Conservation (phyloP, 2,888 invertebrate species). For the Lamproptera curius region DNA sequence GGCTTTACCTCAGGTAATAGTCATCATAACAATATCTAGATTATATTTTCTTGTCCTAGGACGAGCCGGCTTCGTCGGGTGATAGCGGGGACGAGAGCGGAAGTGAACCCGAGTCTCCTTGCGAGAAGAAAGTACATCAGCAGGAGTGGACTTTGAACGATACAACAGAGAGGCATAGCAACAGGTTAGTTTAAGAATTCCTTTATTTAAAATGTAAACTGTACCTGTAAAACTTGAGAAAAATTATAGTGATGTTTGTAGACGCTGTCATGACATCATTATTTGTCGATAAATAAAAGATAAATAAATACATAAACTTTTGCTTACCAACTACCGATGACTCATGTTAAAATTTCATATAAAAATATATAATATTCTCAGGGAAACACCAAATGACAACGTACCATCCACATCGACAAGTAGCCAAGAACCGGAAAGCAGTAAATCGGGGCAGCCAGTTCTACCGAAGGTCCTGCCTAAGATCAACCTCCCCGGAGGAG, state of each 20-base stretch:
- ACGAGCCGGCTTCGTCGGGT: slow-evolving; percentile 70
- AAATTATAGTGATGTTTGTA: too few relatives aligned
- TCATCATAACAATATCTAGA: neutral
- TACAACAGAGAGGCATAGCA: slow-evolving; percentile 41
- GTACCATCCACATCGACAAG: slow-evolving; percentile 60
- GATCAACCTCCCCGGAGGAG: slow-evolving; percentile 65
- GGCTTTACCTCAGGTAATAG: neutral
- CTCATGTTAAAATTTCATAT: too few relatives aligned
- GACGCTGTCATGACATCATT: too few relatives aligned
- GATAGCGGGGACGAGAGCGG: slow-evolving; percentile 75
- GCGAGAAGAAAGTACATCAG: slow-evolving; percentile 54
- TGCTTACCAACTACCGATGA: too few relatives aligned
- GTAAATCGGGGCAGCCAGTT: slow-evolving; percentile 47
- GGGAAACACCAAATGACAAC: slow-evolving; percentile 50
- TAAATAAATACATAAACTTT: too few relatives aligned
- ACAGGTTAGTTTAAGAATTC: slow-evolving; percentile 47
- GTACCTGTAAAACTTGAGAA: too few relatives aligned
- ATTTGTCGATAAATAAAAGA: too few relatives aligned
- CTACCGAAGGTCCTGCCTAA: slow-evolving; percentile 60
- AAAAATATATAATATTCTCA: slow-evolving; percentile 29
- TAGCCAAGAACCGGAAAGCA: slow-evolving; percentile 60
- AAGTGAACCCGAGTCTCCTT: slow-evolving; percentile 70
- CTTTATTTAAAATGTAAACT: too few relatives aligned
- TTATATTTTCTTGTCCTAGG: slow-evolving; percentile 38
- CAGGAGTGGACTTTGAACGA: slow-evolving; percentile 51